phyloP scores from a whole-genome alignment of 2,113 vertebrate species.

The Corvus hawaiiensis region DNA sequence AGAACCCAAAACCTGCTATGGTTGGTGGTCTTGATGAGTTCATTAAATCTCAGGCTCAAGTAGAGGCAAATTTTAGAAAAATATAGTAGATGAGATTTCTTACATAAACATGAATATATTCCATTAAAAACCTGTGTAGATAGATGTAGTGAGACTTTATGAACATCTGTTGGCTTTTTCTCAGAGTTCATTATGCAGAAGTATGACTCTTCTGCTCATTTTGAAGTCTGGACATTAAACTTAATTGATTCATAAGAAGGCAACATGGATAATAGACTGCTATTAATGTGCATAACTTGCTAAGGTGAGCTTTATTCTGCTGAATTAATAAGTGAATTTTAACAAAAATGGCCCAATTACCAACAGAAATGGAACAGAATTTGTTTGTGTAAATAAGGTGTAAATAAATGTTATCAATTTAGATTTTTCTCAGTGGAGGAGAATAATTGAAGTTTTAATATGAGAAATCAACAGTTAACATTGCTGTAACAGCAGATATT shows the following conservation, averaged over 20 bases:
- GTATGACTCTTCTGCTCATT: constrained; percentile 20
- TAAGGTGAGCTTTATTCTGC: constrained; percentile 17
- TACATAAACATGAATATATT: background rate
- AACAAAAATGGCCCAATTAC: background rate
- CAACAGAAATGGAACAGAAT: background rate
- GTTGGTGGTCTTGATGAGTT: background rate
- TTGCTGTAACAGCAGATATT: background rate
- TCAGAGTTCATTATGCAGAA: constrained; percentile 16
- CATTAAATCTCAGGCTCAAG: background rate
- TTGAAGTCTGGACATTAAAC: constrained; percentile 2
- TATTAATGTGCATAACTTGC: constrained; percentile 10
- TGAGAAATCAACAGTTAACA: background rate
- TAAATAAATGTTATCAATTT: background rate
- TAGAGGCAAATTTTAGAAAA: background rate
- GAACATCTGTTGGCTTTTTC: constrained; percentile 7
- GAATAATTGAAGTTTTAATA: background rate
- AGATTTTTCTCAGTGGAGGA: background rate
- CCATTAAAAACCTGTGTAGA: background rate
- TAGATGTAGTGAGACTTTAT: background rate
- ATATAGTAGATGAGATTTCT: background rate
- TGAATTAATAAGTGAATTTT: background rate
- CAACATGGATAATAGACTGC: background rate
- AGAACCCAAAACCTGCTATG: background rate
- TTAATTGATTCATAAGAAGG: constrained; percentile 29
- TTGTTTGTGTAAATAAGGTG: background rate